These are phyloP conservation scores for Volucella zonaria DNA, from an alignment of 2,888 invertebrate species.

Conservation along the genomic window DNA sequence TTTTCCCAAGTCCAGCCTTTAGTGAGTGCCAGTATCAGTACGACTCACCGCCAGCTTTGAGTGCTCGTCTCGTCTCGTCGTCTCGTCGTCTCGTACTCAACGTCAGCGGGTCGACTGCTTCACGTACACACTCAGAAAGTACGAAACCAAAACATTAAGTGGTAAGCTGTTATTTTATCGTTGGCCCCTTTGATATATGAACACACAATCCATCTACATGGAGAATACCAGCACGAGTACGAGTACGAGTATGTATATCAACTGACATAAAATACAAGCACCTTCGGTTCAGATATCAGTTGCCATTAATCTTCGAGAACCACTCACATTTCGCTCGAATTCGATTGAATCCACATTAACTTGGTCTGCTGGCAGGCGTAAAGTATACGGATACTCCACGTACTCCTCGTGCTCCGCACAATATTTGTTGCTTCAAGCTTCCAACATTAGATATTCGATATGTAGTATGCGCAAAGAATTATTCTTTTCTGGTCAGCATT, in stretches of 20 bases:
- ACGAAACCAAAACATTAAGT: constrained; percentile 65
- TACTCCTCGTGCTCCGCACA: constrained; percentile 1
- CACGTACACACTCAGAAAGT: constrained; percentile 8
- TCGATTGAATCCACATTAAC: constrained; percentile 75
- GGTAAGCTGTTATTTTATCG: constrained; percentile 73
- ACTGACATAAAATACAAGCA: constrained; percentile 71
- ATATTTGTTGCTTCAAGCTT: no score
- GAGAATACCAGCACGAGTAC: neutral
- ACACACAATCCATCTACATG: constrained; percentile 65
- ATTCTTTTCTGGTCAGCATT: no score
- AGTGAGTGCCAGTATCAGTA: constrained; percentile 10
- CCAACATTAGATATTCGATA: no score
- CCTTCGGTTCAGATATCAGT: constrained; percentile 74
- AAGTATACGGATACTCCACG: constrained; percentile 28
- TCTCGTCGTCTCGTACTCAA: neutral
- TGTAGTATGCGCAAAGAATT: no score
- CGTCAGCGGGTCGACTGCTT: constrained; percentile 1
- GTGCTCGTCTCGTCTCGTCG: constrained; percentile 6
- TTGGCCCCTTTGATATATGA: constrained; percentile 72
- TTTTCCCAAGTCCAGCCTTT: neutral
- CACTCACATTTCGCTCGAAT: constrained; percentile 74
- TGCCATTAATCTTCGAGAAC: constrained; percentile 75
- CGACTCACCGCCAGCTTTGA: constrained; percentile 50
- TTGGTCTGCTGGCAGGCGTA: constrained; percentile 61
- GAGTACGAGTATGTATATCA: constrained; percentile 49